phyloP scores from a whole-genome alignment of 2,113 vertebrate genomes.

The Sebastes schlegelii region DNA sequence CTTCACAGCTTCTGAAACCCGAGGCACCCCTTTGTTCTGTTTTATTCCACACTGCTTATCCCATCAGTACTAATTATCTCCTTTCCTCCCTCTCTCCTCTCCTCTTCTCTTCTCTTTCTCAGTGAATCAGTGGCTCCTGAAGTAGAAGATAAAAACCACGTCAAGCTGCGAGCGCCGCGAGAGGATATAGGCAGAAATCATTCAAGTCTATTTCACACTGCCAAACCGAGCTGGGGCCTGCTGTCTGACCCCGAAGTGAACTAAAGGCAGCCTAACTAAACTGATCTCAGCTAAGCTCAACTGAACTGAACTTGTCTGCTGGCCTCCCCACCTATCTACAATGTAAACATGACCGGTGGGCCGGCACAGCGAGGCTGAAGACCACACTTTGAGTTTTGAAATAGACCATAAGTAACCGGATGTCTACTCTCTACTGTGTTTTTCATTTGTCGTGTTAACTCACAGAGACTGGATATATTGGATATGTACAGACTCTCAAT shows the following conservation, averaged over 20 bases:
- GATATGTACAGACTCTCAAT: constrained; percentile 23
- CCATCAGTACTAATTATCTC: constrained; percentile 32
- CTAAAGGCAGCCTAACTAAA: constrained; percentile 36
- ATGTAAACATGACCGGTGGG: constrained; percentile 7
- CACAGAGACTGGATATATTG: constrained; percentile 13
- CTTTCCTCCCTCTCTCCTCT: neutral
- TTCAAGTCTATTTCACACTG: constrained; percentile 34
- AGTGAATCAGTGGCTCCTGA: constrained; percentile 85
- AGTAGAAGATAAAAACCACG: constrained; percentile 58
- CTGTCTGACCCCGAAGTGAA: neutral
- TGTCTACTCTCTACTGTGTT: constrained; percentile 45
- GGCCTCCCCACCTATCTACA: constrained; percentile 33
- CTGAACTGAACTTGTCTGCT: constrained; percentile 15
- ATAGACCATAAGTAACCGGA: constrained; percentile 23
- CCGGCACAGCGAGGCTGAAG: neutral
- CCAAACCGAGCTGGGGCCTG: constrained; percentile 7
- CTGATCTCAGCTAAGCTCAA: constrained; percentile 34
- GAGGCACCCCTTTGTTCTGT: constrained; percentile 14
- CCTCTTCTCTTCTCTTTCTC: constrained; percentile 19
- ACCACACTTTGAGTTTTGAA: constrained; percentile 21
- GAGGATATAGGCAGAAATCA: constrained; percentile 25
- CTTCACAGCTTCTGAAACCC: constrained; percentile 20
- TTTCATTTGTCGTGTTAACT: constrained; percentile 43
- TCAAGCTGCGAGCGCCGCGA: neutral
- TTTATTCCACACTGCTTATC: constrained; percentile 12